phyloP scores from a whole-genome alignment of 2,797 vertebrate genomes.

The Mallotus villosus region DNA sequence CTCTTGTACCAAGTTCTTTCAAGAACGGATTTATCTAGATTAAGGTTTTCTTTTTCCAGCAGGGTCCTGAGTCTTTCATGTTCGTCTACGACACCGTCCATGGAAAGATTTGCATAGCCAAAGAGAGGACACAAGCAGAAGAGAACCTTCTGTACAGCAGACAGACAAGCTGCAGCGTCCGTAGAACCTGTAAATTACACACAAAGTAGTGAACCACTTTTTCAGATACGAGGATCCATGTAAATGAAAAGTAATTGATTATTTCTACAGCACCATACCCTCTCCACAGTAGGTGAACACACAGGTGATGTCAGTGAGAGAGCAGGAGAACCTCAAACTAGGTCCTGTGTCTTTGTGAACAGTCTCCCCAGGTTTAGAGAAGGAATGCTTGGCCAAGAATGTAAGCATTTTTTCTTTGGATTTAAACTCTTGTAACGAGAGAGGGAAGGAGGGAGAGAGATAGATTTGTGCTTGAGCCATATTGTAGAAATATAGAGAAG shows the following conservation, averaged over 20 bases:
- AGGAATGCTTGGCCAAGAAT: slow-evolving; percentile 11
- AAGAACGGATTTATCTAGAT: slow-evolving; percentile 1
- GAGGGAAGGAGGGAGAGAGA: background rate
- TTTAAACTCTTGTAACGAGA: slow-evolving; percentile 19
- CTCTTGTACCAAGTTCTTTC: slow-evolving; percentile 7
- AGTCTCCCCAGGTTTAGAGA: slow-evolving; percentile 16
- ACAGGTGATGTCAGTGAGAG: slow-evolving; percentile 21
- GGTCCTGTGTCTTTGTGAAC: background rate
- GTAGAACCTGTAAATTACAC: slow-evolving; percentile 28
- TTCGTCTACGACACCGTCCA: background rate
- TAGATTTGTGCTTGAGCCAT: no score
- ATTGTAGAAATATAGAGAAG: background rate
- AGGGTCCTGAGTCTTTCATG: slow-evolving; percentile 37
- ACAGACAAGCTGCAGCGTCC: slow-evolving; percentile 27
- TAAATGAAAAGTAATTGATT: background rate
- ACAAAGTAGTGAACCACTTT: background rate
- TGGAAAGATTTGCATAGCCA: slow-evolving; percentile 17
- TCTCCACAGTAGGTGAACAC: slow-evolving; percentile 8
- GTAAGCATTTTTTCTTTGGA: slow-evolving; percentile 12
- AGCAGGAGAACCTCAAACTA: slow-evolving; percentile 21
- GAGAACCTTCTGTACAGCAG: slow-evolving; percentile 31
- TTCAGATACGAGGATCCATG: background rate
- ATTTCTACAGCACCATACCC: background rate
- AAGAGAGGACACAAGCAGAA: slow-evolving; percentile 29
- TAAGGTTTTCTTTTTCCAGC: slow-evolving; percentile 27